Percentiles rank a stretch among this genome's conserved stretches.
Evolutionary conservation across 2,888 invertebrate species (phyloP).

Genomic region (Xestia c-nigrum): DNA sequence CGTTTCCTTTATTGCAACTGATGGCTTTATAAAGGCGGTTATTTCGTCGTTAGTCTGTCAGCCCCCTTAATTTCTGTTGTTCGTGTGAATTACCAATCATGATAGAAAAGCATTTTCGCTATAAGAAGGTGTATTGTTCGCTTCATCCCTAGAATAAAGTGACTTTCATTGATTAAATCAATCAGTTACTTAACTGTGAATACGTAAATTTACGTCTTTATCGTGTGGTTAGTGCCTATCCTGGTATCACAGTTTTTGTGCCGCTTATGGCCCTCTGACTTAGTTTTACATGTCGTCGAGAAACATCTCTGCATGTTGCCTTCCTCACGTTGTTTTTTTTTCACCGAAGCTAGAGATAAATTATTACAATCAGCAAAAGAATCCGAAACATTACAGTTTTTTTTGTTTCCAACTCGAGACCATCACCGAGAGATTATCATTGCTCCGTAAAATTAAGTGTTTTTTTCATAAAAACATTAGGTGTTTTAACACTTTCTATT

Average conservation of each 20-base stretch:
- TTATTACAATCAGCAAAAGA: no score
- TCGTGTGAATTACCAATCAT: slow-evolving; percentile 63
- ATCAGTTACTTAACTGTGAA: background rate
- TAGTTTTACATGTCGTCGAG: no score
- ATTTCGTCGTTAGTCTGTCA: slow-evolving; percentile 81
- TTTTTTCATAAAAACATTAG: background rate
- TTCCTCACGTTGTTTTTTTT: no score
- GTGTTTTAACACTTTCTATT: background rate
- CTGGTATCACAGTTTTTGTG: no score
- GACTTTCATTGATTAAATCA: background rate
- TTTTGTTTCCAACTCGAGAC: no score
- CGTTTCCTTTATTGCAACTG: slow-evolving; percentile 80
- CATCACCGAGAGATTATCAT: no score
- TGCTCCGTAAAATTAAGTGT: no score
- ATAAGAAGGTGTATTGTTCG: background rate
- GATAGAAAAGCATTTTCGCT: slow-evolving; percentile 36
- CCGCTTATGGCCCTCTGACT: no score
- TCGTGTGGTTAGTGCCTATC: no score
- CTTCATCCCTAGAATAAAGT: background rate
- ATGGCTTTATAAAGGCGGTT: slow-evolving; percentile 86
- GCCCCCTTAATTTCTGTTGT: slow-evolving; percentile 74
- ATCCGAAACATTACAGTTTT: no score
- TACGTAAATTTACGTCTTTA: background rate
- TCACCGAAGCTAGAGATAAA: no score
- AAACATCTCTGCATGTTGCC: no score